phyloP scores from a whole-genome alignment of 1,140 invertebrate species.

The Drosophila persimilis region DNA sequence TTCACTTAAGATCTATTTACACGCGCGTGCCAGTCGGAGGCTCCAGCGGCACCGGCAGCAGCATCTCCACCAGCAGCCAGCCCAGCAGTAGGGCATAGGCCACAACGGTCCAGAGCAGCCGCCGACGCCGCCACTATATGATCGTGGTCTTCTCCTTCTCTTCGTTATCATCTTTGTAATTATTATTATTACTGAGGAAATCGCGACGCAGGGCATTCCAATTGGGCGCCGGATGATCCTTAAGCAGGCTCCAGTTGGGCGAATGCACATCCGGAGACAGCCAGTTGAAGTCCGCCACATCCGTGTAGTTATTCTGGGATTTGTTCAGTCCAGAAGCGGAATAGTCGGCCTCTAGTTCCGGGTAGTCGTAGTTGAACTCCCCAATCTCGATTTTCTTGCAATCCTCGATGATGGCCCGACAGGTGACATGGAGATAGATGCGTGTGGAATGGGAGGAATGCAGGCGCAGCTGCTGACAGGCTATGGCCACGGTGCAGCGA shows the following conservation, averaged over 20 bases:
- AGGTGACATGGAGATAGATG: slow-evolving; percentile 96
- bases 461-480: slow-evolving; percentile 96
- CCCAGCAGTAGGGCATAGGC: slow-evolving; percentile 39
- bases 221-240: slow-evolving; percentile 78
- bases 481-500: slow-evolving; percentile 92
- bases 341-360: slow-evolving; percentile 90
- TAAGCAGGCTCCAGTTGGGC: slow-evolving; percentile 91
- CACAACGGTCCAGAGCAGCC: slow-evolving; percentile 30
- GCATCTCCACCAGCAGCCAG: slow-evolving; percentile 54
- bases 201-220: slow-evolving; percentile 63
- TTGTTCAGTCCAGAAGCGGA: slow-evolving; percentile 88
- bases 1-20: slow-evolving; percentile 53
- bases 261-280: slow-evolving; percentile 92
- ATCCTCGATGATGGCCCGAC: slow-evolving; percentile 97
- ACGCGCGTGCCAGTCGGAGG: slow-evolving; percentile 18
- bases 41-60: slow-evolving; percentile 38
- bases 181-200: slow-evolving; percentile 39
- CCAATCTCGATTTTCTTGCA: slow-evolving; percentile 91
- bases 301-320: slow-evolving; percentile 92
- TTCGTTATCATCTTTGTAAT: background rate
- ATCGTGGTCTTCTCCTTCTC: slow-evolving; percentile 23
- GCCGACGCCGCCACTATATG: slow-evolving; percentile 60
- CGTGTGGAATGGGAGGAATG: slow-evolving; percentile 91
- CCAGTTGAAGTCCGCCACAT: slow-evolving; percentile 98
- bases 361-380: slow-evolving; percentile 93